Percentiles rank a stretch among this genome's conserved stretches.
Evolutionary conservation across 1,140 invertebrate species (phyloP).

Genomic region (Sinonovacula constricta): DNA sequence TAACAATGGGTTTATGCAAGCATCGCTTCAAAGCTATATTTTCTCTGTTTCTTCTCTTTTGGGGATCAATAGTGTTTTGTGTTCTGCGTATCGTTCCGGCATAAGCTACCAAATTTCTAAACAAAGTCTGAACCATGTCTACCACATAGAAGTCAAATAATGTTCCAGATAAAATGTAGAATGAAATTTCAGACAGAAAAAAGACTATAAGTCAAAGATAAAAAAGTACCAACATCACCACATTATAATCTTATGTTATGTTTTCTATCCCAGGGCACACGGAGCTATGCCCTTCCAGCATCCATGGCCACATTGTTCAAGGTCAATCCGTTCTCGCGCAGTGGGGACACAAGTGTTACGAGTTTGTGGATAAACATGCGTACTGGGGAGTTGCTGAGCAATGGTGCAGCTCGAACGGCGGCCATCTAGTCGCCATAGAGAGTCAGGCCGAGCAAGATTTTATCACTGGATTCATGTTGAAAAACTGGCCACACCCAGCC

Average conservation of each 20-base stretch:
- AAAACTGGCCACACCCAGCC: not conserved
- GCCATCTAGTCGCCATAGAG: conserved; percentile 1
- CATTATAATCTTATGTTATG: not conserved
- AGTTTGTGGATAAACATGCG: not conserved
- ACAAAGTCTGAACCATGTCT: no score
- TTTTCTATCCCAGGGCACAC: not conserved
- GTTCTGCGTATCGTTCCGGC: no score
- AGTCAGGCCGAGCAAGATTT: no score
- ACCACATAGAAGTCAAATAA: no score
- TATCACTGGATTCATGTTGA: not conserved
- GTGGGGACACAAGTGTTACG: not conserved
- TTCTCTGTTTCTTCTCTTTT: no score
- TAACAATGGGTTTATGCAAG: no score
- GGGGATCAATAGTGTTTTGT: no score
- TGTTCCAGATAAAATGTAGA: not conserved
- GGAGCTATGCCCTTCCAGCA: not conserved
- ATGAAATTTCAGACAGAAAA: not conserved
- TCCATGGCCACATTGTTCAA: not conserved
- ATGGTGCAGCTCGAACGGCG: not conserved
- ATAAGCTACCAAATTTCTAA: no score
- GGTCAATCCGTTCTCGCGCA: not conserved
- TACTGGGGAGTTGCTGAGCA: not conserved
- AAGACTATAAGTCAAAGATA: not conserved
- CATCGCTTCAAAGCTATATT: no score
- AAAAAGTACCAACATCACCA: not conserved